Conservation (phyloP, 2,797 vertebrate species). For the Neostethus bicornis region DNA sequence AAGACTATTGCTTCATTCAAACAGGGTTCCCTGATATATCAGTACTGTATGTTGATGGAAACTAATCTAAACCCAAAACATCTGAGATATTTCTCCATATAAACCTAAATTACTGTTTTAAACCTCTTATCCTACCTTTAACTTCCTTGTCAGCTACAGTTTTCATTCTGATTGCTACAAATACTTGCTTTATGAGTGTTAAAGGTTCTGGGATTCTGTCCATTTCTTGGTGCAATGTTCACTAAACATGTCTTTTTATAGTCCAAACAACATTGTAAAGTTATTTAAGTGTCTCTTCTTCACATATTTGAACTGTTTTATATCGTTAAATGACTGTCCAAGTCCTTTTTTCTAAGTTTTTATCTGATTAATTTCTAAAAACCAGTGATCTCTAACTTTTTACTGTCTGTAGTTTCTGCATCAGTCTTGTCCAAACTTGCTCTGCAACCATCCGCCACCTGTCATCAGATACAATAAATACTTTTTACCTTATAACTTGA, state of each 20-base stretch:
- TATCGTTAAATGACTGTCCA: too few species aligned
- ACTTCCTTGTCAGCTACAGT: slow-evolving; percentile 46
- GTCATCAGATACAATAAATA: background rate
- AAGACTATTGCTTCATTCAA: background rate
- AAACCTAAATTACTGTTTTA: too few species aligned
- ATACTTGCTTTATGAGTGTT: background rate
- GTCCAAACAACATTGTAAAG: background rate
- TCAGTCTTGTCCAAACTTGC: slow-evolving; percentile 31
- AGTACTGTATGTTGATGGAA: too few species aligned
- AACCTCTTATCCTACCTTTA: background rate
- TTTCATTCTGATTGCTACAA: slow-evolving; percentile 11
- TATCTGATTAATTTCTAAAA: too few species aligned
- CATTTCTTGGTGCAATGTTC: background rate
- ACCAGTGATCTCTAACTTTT: too few species aligned
- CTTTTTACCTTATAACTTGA: slow-evolving; percentile 46
- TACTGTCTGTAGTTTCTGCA: background rate
- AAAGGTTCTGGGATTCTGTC: background rate
- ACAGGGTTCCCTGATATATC: too few species aligned
- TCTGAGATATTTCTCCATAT: too few species aligned
- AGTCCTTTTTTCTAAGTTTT: too few species aligned
- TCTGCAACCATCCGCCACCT: slow-evolving; percentile 1
- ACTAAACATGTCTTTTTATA: background rate
- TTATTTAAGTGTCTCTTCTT: too few species aligned
- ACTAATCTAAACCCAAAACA: too few species aligned
- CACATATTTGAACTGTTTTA: too few species aligned